These are phyloP conservation scores for Condylura cristata DNA, from an alignment of 2,113 vertebrate genomes.

Conservation along the genomic window DNA sequence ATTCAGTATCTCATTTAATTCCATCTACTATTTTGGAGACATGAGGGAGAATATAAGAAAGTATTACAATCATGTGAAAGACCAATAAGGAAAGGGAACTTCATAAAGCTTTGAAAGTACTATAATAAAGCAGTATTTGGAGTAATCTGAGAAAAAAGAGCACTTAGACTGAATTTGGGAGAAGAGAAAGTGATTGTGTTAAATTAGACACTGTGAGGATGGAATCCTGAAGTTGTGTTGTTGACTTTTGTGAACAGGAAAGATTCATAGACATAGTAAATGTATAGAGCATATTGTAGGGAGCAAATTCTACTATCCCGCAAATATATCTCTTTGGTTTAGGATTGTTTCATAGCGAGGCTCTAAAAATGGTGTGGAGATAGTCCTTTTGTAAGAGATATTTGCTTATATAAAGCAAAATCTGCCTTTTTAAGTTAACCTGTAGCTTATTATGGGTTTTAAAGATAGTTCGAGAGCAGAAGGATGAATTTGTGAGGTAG, in stretches of 20 bases:
- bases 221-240: neutral
- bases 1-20: neutral
- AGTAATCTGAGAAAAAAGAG: neutral
- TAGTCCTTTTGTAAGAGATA: neutral
- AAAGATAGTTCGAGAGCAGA: constrained; percentile 29
- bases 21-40: neutral
- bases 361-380: too few species aligned
- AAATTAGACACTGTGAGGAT: neutral
- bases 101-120: neutral
- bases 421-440: too few species aligned
- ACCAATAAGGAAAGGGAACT: neutral
- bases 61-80: neutral
- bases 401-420: too few species aligned
- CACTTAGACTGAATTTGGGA: neutral
- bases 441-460: neutral
- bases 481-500: neutral
- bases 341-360: neutral
- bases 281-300: neutral
- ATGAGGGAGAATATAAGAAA: neutral
- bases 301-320: neutral
- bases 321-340: neutral
- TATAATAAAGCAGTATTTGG: neutral
- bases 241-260: neutral
- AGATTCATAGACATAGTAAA: neutral
- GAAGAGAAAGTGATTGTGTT: neutral